A percentile compares a stretch with the other conserved stretches of the same genome.
Evolutionary conservation across 2,888 invertebrate species (phyloP).

Genomic region (Cecidostiba fungosa): DNA sequence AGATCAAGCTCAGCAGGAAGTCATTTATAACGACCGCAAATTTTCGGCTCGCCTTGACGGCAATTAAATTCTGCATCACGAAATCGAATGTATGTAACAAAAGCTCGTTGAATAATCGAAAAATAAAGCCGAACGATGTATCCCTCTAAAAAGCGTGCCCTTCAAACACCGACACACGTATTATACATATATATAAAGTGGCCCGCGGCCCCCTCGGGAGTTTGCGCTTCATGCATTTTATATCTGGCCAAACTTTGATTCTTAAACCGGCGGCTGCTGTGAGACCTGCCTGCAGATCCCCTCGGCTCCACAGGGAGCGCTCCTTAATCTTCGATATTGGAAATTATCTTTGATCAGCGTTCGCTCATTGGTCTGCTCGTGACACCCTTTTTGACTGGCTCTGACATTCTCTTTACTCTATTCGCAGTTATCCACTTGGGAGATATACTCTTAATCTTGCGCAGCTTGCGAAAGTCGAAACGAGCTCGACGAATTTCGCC

Average conservation of each 20-base stretch:
- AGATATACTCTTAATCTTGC: slow-evolving; percentile 45
- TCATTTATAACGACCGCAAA: not conserved
- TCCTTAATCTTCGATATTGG: slow-evolving; percentile 78
- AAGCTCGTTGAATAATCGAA: not conserved
- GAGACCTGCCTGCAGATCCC: not conserved
- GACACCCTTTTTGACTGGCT: slow-evolving; percentile 8
- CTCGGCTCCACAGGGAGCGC: slow-evolving; percentile 67
- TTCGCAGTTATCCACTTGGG: slow-evolving; percentile 33
- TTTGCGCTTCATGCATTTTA: slow-evolving; percentile 79
- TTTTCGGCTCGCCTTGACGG: not conserved
- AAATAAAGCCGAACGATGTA: not conserved
- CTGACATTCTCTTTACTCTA: slow-evolving; percentile 36
- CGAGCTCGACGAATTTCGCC: slow-evolving; percentile 29
- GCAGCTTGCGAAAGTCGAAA: slow-evolving; percentile 1
- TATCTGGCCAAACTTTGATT: slow-evolving; percentile 79
- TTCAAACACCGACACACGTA: not conserved
- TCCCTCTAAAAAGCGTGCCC: not conserved
- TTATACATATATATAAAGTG: not conserved
- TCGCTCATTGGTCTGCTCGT: slow-evolving; percentile 67
- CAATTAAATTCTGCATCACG: not conserved
- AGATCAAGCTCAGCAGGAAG: not conserved
- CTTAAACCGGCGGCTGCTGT: slow-evolving; percentile 68
- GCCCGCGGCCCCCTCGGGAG: slow-evolving; percentile 67
- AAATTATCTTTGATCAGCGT: slow-evolving; percentile 78
- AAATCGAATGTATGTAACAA: not conserved